Conservation (phyloP, 2,888 invertebrate species). For the Mechanitis messenoides region DNA sequence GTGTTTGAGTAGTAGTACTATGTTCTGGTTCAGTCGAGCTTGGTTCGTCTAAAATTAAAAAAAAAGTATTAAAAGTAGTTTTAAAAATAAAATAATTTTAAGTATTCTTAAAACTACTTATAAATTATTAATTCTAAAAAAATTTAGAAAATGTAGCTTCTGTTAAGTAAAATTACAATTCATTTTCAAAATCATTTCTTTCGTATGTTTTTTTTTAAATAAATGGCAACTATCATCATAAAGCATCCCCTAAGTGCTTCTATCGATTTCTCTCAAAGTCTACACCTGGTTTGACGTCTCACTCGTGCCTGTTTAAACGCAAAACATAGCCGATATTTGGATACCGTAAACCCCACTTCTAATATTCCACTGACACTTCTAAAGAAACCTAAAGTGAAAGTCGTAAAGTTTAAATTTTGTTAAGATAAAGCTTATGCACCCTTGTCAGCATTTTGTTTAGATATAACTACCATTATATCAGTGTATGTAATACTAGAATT, state of each 20-base stretch:
- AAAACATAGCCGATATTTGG: conserved; percentile 68
- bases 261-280: conserved; percentile 55
- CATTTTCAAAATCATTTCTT: neutral
- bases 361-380: conserved; percentile 33
- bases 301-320: conserved; percentile 70
- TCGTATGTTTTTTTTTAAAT: conserved; percentile 38
- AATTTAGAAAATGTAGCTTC: no score
- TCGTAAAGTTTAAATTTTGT: conserved; percentile 38
- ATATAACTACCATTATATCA: conserved; percentile 61
- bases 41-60: conserved; percentile 59
- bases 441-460: conserved; percentile 54
- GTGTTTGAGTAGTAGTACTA: conserved; percentile 51
- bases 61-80: neutral
- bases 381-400: conserved; percentile 39
- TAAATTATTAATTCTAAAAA: no score
- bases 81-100: no score
- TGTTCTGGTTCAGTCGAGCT: conserved; percentile 59
- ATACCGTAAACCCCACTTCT: conserved; percentile 57
- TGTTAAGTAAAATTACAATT: conserved; percentile 2
- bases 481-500: conserved; percentile 55
- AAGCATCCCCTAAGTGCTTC: conserved; percentile 51
- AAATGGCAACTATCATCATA: conserved; percentile 72
- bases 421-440: conserved; percentile 38
- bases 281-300: conserved; percentile 71
- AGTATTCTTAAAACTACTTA: no score